Percentiles rank a stretch among this genome's conserved stretches.
These are phyloP conservation scores for Dinoponera quadriceps DNA, from an alignment of 1,140 invertebrate genomes.

Conservation along the genomic window DNA sequence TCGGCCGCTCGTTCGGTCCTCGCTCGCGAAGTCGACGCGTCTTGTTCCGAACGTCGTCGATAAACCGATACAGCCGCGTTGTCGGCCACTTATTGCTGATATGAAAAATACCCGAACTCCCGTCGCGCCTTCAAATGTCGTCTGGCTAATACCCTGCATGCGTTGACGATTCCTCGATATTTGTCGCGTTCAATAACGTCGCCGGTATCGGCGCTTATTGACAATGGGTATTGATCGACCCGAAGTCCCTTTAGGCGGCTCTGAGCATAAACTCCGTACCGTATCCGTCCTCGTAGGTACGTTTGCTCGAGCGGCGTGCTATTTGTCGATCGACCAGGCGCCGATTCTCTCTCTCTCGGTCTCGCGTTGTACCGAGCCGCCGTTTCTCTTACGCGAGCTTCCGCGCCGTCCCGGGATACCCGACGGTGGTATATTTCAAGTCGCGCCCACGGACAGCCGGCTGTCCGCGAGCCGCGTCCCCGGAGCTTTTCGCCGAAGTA, in stretches of 20 bases:
- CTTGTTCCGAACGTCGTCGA: neutral
- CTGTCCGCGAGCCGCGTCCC: conserved; percentile 30
- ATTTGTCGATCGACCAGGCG: conserved; percentile 41
- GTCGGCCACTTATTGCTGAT: conserved; percentile 7
- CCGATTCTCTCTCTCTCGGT: too few species aligned
- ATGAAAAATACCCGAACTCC: conserved; percentile 22
- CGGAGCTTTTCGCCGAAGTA: conserved; percentile 29
- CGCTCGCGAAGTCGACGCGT: neutral
- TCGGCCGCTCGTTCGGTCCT: neutral
- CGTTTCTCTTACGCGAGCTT: conserved; percentile 13
- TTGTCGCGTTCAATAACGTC: conserved; percentile 15
- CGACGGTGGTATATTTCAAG: conserved; percentile 43
- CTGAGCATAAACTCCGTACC: neutral
- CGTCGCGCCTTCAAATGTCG: neutral
- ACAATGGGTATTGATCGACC: conserved; percentile 49
- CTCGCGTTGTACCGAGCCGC: too few species aligned
- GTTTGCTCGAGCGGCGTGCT: conserved; percentile 6
- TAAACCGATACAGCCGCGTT: conserved; percentile 20
- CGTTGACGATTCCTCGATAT: conserved; percentile 37
- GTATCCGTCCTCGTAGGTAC: conserved; percentile 20
- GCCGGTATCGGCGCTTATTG: conserved; percentile 2
- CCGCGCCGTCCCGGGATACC: conserved; percentile 35
- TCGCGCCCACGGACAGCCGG: neutral
- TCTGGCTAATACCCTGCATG: conserved; percentile 12
- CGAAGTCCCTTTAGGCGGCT: conserved; percentile 16